Base-by-base conservation (phyloP, 2,888 invertebrate genomes). In the Tetanocera ferruginea region DNA sequence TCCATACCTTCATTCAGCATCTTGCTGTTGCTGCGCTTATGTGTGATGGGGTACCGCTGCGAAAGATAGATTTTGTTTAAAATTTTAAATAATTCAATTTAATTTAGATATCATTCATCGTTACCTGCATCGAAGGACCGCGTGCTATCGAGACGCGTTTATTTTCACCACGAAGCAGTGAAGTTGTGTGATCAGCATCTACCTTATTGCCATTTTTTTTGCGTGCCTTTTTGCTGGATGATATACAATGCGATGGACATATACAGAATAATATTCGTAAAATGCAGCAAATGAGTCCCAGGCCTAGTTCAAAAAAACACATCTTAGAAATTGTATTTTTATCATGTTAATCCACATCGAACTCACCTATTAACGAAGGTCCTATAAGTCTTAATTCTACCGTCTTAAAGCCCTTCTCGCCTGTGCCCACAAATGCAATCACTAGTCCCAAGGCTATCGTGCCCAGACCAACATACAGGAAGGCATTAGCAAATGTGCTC, bases 361-460 rank as follows among this genome's bases (percentile, higher is more conserved):
- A 80, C 81, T 84, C 84, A 88, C 92, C 90, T 88, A 95, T 93
- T 85, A 95, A 92, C 81, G 95, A 94, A 81, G 96, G 96, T 81
- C 97, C 97, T 90, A 96, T 95, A 86, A 96, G 92, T 85, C 96
- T 93, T 84, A 97, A 91, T 88, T 96, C 96, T 82, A 95, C 93
- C 82, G 96, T 96, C 90, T 94, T 95, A 93, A 94, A 96, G 90
- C 94, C 94, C 91, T 96, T 96, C 91, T 96, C 96, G 86, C 96
- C 96, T 82, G 96, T 95, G 84, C 96, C 96, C 82, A 96, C 96
- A 91, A 96, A 96, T 88, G 95, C 95, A 85, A 96, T 95, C 85
- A 96, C 95, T 86, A 96, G 93, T 77, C 96, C 97, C 83, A 96
- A 91, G 31, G 96, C 95, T 80, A 96, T 93, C 31, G 94, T 95